phyloP scores from a whole-genome alignment of 2,888 invertebrate species.

The Idaea dimidiata region DNA sequence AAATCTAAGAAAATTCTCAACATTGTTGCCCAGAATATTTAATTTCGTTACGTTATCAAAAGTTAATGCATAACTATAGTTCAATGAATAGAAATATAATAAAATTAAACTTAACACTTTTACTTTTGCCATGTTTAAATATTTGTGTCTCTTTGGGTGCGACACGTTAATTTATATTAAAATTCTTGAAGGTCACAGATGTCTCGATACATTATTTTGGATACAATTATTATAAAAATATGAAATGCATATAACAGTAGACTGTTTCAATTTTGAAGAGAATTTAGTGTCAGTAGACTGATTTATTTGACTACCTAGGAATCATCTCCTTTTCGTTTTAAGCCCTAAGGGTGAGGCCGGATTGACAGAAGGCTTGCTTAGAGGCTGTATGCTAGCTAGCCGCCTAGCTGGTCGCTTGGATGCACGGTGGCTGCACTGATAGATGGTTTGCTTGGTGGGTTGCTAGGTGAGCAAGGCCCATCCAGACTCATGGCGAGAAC shows the following conservation, averaged over 20 bases:
- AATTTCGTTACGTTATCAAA: background rate
- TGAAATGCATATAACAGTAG: background rate
- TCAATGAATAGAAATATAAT: background rate
- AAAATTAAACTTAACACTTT: background rate
- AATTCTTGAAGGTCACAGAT: background rate
- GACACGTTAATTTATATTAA: background rate
- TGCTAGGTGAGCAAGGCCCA: no score
- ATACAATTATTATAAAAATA: background rate
- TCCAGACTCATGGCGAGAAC: no score
- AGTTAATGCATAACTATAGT: background rate
- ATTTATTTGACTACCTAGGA: no score
- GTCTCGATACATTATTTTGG: background rate
- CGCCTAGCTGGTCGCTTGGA: no score
- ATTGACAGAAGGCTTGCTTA: no score
- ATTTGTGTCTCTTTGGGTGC: background rate
- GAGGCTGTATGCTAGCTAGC: no score
- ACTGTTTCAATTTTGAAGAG: no score
- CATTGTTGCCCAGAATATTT: background rate
- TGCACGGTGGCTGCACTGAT: no score
- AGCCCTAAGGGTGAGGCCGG: no score
- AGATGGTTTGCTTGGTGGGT: no score
- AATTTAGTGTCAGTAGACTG: no score
- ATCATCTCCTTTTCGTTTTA: no score
- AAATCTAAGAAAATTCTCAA: background rate
- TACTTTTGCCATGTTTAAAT: background rate